Conservation (phyloP, 30 jellyfish, hydroid and myxozoan species). For the Nemopilema nomurai region DNA sequence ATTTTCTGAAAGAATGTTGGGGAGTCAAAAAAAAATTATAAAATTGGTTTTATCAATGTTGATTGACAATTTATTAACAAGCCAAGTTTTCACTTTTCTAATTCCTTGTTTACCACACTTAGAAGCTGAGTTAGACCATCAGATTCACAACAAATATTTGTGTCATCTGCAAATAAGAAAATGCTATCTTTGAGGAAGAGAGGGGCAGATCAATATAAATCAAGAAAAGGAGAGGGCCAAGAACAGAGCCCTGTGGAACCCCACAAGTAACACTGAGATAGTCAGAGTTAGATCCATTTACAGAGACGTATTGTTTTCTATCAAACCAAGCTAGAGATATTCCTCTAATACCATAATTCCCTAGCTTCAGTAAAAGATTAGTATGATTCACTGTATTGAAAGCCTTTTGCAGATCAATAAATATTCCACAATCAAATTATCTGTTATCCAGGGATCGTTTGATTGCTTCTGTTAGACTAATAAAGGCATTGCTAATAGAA, state of each 20-base stretch:
- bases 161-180: too few relatives aligned
- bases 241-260: not conserved
- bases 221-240: not conserved
- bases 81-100: too few relatives aligned
- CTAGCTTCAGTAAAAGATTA: too few relatives aligned
- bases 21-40: too few relatives aligned
- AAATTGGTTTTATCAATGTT: too few relatives aligned
- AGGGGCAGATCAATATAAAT: not conserved
- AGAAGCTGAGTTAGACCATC: too few relatives aligned
- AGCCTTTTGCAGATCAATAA: not conserved
- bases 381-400: not conserved
- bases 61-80: too few relatives aligned
- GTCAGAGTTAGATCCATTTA: not conserved
- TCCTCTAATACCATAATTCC: too few relatives aligned
- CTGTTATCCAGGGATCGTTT: not conserved
- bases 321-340: too few relatives aligned
- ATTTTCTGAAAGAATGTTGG: too few relatives aligned
- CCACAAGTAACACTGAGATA: not conserved
- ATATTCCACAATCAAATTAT: not conserved
- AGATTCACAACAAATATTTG: too few relatives aligned
- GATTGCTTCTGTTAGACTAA: not conserved
- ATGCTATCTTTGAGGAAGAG: not conserved
- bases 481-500: not conserved
- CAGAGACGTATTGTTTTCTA: not conserved
- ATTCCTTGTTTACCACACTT: too few relatives aligned